Base-by-base conservation (phyloP, 2,888 invertebrate species). In the Andrena marginata region DNA sequence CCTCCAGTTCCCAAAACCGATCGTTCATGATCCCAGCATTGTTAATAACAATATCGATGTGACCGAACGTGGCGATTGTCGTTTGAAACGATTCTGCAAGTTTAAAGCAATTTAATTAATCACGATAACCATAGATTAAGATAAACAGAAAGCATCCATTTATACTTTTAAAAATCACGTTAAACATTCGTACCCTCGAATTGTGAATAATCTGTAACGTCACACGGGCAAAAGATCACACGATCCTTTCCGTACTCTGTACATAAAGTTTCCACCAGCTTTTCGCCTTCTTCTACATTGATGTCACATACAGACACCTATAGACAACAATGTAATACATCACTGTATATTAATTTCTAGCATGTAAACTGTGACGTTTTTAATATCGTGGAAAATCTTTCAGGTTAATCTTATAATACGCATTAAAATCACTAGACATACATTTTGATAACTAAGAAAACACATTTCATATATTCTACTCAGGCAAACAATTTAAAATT, bases 11-110 rank as follows among this genome's bases (percentile, higher is more conserved):
- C 97, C 97, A 97, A 90, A 96, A 96, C 87, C 96, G 94, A 91
- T 97, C 97, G 92, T 97, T 97, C 96, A 97, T 96, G 56, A 97
- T 96, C 3, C 97, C 97, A 10, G 97, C 97, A 93, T 97, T 97
- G 94, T 97, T 97, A 83, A 97, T 96, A 16, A 97, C 97, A 84
- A 97, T 96, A 92, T 97, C 97, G 87, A 97, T 94, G 63, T 96
- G 95, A 68, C 97, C 97, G 89, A 96, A 96, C 85, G 96, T 96
- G 35, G 96, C 95, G 90, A 96, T 95, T 33, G 97, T 97, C 91
- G 96, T 96, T 92, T 96, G 96, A 92, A 97, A 97, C 23, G 97
- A 96, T 94, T 97, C 97, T 97, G 94, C 35, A 95, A 95, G 75
- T 65, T 56, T 31, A 16, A 67, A 81, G 73, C 70, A 20, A 7